Evolutionary conservation across 2,888 invertebrate genomes (phyloP).

Genomic region (Scaptomyza cyrtandrae): DNA sequence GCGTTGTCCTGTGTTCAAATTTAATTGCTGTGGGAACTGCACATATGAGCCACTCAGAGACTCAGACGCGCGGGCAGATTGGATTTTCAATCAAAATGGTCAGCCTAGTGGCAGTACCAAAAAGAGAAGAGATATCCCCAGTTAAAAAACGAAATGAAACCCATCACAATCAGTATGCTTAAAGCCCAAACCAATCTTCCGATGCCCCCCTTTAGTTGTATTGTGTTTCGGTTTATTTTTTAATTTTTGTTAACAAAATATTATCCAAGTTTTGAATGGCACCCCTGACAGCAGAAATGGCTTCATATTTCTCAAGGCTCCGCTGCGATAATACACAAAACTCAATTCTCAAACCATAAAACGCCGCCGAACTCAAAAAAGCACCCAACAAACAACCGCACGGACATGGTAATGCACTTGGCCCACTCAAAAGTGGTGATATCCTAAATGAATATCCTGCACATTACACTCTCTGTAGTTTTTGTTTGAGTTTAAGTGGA

Average conservation of each 20-base stretch:
- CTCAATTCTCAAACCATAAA: slow-evolving; percentile 1
- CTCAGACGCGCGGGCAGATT: slow-evolving; percentile 65
- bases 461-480: slow-evolving; percentile 2
- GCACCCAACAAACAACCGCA: slow-evolving; percentile 10
- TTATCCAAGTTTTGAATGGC: slow-evolving; percentile 74
- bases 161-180: background rate
- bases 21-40: slow-evolving; percentile 85
- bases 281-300: slow-evolving; percentile 51
- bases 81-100: slow-evolving; percentile 78
- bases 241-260: slow-evolving; percentile 73
- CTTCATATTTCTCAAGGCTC: slow-evolving; percentile 55
- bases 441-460: slow-evolving; percentile 26
- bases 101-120: slow-evolving; percentile 42
- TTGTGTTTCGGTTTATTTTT: slow-evolving; percentile 1
- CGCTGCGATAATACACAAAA: slow-evolving; percentile 2
- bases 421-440: slow-evolving; percentile 25
- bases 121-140: background rate
- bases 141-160: background rate
- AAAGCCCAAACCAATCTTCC: background rate
- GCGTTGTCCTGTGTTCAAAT: slow-evolving; percentile 75
- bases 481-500: slow-evolving; percentile 5
- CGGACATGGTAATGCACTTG: slow-evolving; percentile 52
- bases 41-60: slow-evolving; percentile 81
- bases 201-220: background rate
- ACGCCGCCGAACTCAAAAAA: background rate